Evolutionary conservation across 2,888 invertebrate genomes (phyloP).

Genomic region (Cephus pulcher): DNA sequence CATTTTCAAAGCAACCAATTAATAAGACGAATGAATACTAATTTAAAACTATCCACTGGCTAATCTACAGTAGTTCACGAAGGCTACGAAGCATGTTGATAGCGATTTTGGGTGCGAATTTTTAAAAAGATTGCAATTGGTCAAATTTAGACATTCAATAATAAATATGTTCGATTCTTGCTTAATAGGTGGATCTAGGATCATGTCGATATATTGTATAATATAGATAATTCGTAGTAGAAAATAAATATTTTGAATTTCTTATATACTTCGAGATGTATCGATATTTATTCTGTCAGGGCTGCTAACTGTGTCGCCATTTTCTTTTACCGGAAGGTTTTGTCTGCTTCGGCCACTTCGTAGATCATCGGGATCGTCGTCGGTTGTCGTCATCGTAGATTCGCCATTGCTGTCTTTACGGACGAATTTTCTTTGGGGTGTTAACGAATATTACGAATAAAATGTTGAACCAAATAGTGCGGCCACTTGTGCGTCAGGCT

Average conservation of each 20-base stretch:
- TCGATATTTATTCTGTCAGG: not conserved
- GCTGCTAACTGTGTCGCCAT: not conserved
- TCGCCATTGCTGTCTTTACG: not conserved
- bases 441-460: not conserved
- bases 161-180: not conserved
- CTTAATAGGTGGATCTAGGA: not conserved
- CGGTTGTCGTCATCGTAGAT: not conserved
- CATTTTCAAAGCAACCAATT: not conserved
- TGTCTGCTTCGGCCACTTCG: not conserved
- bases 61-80: not conserved
- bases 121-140: not conserved
- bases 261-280: not conserved
- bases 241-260: not conserved
- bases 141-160: not conserved
- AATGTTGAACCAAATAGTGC: constrained; percentile 22
- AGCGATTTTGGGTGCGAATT: not conserved
- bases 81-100: not conserved
- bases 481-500: constrained; percentile 14
- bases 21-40: not conserved
- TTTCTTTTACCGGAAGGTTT: not conserved
- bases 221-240: not conserved
- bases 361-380: not conserved
- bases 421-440: not conserved
- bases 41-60: not conserved
- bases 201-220: not conserved